Evolutionary conservation across 2,888 invertebrate genomes (phyloP).

Genomic region (Microctonus hyperodae): DNA sequence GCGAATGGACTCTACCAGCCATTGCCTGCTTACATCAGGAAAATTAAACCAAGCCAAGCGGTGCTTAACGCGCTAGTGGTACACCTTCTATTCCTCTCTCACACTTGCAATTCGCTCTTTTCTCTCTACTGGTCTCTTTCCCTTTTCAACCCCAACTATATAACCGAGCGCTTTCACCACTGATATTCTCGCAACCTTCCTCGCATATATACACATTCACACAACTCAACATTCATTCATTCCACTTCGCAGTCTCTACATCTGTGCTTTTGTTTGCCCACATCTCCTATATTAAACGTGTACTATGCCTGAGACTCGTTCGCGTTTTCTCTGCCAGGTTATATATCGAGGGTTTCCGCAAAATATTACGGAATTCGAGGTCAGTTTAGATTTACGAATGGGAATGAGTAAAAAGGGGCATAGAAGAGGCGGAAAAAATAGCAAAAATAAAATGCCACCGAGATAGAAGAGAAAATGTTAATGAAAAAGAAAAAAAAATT

Average conservation of each 20-base stretch:
- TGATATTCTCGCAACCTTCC: constrained; percentile 5
- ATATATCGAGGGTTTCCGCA: constrained; percentile 37
- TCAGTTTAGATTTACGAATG: constrained; percentile 26
- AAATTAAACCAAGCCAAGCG: constrained; percentile 64
- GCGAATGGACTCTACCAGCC: constrained; percentile 51
- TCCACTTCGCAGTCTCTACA: constrained; percentile 44
- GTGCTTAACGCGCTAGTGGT: constrained; percentile 60
- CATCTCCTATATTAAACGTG: constrained; percentile 60
- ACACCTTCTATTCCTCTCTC: constrained; percentile 44
- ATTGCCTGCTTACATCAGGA: constrained; percentile 62
- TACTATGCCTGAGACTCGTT: constrained; percentile 10
- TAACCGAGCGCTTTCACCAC: constrained; percentile 7
- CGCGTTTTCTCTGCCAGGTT: background rate
- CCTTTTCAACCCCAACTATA: constrained; percentile 32
- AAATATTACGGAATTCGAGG: constrained; percentile 40
- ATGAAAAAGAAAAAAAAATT: constrained; percentile 29
- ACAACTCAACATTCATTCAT: constrained; percentile 48
- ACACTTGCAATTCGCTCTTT: constrained; percentile 22
- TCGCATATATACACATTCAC: constrained; percentile 37
- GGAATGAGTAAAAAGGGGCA: constrained; percentile 18
- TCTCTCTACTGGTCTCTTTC: constrained; percentile 30
- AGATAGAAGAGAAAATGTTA: constrained; percentile 20
- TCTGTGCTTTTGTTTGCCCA: constrained; percentile 61
- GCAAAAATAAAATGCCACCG: too few species aligned
- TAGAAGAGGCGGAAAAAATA: constrained; percentile 12